Conservation (phyloP, 2,888 invertebrate genomes). For the Xestia rhomboidea region DNA sequence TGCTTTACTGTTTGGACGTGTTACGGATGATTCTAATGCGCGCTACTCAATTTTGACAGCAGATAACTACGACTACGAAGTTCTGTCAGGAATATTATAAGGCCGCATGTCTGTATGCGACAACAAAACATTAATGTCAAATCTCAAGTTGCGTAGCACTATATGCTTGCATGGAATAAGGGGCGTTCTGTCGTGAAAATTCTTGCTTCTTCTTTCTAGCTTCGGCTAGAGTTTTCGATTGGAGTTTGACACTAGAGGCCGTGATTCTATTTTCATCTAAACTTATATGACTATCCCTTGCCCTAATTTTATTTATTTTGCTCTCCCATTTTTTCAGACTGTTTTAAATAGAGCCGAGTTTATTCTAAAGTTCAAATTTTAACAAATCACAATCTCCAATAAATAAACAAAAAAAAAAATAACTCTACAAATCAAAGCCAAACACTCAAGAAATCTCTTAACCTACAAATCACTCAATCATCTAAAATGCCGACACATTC, state of each 20-base stretch:
- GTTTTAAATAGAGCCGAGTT: background rate
- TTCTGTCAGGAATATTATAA: background rate
- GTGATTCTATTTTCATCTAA: background rate
- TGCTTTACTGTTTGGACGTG: background rate
- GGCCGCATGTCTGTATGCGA: too few species aligned
- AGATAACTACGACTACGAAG: background rate
- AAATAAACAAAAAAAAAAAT: background rate
- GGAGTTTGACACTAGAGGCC: background rate
- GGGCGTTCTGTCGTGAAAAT: background rate
- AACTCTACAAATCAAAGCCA: background rate
- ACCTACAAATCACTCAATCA: conserved; percentile 30
- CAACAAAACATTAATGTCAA: background rate
- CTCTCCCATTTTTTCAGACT: background rate
- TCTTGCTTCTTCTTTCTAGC: background rate
- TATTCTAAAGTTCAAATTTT: background rate
- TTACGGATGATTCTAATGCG: background rate
- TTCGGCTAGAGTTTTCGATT: background rate
- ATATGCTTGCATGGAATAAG: background rate
- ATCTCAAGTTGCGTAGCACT: background rate
- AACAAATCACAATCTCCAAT: background rate
- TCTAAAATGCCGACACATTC: conserved; percentile 42
- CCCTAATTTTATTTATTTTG: background rate
- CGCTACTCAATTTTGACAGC: background rate
- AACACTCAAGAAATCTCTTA: background rate
- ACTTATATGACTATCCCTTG: background rate